phyloP scores from a whole-genome alignment of 2,113 vertebrate genomes.

The Oncorhynchus nerka region DNA sequence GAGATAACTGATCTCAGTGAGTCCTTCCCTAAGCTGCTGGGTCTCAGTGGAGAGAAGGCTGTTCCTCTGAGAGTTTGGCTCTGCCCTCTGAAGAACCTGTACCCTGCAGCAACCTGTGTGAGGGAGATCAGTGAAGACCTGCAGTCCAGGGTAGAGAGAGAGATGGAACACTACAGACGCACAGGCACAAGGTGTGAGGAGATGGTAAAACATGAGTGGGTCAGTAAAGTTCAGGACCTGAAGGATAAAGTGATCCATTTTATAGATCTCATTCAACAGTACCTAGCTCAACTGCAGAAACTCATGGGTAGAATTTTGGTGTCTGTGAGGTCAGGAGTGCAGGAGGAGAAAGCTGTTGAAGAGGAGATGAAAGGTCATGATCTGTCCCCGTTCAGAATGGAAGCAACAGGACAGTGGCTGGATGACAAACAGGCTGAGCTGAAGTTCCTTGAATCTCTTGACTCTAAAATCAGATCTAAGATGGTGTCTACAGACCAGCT shows the following conservation, averaged over 20 bases:
- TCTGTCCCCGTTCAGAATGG: too few relatives aligned
- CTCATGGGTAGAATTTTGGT: background rate
- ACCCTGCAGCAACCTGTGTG: constrained; percentile 1
- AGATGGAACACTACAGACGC: background rate
- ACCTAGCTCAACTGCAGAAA: too few relatives aligned
- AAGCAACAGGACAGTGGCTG: too few relatives aligned
- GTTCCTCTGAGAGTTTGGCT: constrained; percentile 37
- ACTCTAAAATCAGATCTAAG: too few relatives aligned
- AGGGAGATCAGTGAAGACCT: constrained; percentile 14
- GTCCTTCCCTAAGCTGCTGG: background rate
- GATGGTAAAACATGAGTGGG: background rate
- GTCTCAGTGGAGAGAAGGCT: background rate
- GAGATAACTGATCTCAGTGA: background rate
- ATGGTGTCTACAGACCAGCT: too few relatives aligned
- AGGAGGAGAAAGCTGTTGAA: background rate
- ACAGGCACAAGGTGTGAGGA: background rate
- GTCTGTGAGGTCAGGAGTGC: background rate
- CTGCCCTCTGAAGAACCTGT: constrained; percentile 27
- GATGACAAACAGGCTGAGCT: too few relatives aligned
- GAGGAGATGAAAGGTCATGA: background rate
- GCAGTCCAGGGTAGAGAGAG: background rate
- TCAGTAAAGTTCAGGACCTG: background rate
- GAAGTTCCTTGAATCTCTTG: too few relatives aligned
- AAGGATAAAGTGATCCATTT: background rate
- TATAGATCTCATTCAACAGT: background rate